A percentile compares a stretch with the other conserved stretches of the same genome.
These are phyloP conservation scores for Fistularia commersonii DNA, from an alignment of 2,797 vertebrate species.

Conservation along the genomic window DNA sequence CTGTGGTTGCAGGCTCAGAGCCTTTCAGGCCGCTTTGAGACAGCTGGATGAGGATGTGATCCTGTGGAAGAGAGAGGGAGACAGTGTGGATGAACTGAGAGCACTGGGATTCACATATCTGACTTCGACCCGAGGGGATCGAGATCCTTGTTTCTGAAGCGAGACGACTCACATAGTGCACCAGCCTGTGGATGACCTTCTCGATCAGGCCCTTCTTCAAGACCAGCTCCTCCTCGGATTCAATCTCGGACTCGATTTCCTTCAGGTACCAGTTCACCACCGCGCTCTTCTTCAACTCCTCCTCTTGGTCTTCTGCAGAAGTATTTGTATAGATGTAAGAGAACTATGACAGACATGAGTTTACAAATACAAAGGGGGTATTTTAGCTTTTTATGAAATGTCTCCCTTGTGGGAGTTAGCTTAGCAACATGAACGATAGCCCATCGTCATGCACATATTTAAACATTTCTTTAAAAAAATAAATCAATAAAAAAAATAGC, in stretches of 20 bases:
- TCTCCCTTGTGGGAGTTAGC: no score
- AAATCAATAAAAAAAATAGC: no score
- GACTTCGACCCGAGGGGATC: neutral
- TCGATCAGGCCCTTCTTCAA: constrained; percentile 94
- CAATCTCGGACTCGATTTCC: constrained; percentile 96
- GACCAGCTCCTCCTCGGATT: constrained; percentile 93
- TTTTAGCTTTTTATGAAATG: no score
- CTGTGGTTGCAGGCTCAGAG: constrained; percentile 76
- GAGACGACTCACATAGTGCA: constrained; percentile 85
- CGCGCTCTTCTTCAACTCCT: constrained; percentile 85
- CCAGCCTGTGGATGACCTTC: constrained; percentile 92
- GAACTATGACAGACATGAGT: neutral
- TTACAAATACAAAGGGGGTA: neutral
- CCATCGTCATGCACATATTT: no score
- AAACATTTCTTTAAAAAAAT: no score
- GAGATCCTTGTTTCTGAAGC: no score
- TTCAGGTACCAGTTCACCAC: constrained; percentile 98
- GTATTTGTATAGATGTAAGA: neutral
- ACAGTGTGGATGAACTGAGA: neutral
- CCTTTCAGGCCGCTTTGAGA: constrained; percentile 85
- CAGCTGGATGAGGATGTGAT: constrained; percentile 95
- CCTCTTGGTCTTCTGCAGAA: constrained; percentile 86
- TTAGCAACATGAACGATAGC: no score
- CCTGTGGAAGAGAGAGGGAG: constrained; percentile 64
- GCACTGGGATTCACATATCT: neutral